phyloP scores from a whole-genome alignment of 2,113 vertebrate genomes.

The Neomonachus schauinslandi region DNA sequence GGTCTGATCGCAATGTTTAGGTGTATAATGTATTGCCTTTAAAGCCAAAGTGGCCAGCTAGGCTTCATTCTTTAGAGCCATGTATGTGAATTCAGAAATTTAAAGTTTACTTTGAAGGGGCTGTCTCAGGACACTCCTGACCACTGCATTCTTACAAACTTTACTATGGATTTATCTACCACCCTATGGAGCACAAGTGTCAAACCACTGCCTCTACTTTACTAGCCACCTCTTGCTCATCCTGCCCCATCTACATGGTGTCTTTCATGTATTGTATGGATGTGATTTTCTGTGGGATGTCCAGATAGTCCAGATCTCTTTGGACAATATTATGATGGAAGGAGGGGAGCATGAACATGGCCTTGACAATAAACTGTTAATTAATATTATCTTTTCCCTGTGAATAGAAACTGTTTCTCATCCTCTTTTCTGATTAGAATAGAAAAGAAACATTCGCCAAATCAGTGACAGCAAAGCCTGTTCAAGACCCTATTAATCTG shows the following conservation, averaged over 20 bases:
- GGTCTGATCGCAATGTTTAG: background rate
- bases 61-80: background rate
- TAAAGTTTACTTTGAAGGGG: background rate
- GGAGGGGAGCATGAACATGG: background rate
- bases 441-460: background rate
- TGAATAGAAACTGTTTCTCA: background rate
- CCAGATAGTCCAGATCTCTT: background rate
- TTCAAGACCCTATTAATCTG: background rate
- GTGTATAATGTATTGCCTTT: background rate
- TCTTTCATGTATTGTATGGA: background rate
- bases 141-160: background rate
- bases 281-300: background rate
- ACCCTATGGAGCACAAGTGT: background rate
- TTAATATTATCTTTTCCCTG: background rate
- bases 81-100: background rate
- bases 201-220: background rate
- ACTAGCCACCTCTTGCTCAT: background rate
- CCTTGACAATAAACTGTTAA: background rate
- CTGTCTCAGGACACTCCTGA: background rate
- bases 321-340: background rate
- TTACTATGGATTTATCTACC: background rate
- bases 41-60: background rate
- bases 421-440: background rate
- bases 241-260: background rate
- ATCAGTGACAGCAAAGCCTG: background rate